phyloP scores from a whole-genome alignment of 1,140 invertebrate species.

The Anoplolepis gracilipes region DNA sequence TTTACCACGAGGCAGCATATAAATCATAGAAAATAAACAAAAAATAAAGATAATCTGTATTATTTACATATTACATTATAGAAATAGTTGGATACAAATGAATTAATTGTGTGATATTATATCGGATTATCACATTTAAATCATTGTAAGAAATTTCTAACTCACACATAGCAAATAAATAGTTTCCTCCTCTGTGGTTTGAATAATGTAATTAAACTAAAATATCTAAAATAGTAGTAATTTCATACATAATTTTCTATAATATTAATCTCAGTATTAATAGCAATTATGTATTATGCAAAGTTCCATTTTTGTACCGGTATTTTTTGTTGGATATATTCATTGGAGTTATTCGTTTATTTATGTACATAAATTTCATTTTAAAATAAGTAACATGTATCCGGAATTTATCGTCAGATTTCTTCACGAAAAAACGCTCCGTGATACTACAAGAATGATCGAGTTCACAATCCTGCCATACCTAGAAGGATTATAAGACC shows the following conservation, averaged over 20 bases:
- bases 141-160: conserved; percentile 2
- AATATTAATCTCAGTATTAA: neutral
- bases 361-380: neutral
- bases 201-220: neutral
- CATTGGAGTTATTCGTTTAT: neutral
- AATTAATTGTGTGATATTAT: neutral
- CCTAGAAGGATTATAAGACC: neutral
- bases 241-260: neutral
- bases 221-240: neutral
- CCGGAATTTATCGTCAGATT: conserved; percentile 31
- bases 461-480: neutral
- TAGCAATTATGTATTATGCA: neutral
- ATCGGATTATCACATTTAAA: neutral
- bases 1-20: neutral
- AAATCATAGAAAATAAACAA: conserved; percentile 18
- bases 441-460: conserved; percentile 1
- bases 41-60: neutral
- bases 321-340: neutral
- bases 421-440: conserved; percentile 5
- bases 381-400: neutral
- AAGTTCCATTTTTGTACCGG: neutral
- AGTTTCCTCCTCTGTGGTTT: neutral
- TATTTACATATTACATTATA: neutral
- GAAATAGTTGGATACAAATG: neutral
- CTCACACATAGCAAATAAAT: neutral